A percentile compares a stretch with the other conserved stretches of the same genome.
These are phyloP conservation scores for Sapayoa aenigma DNA, from an alignment of 2,113 vertebrate species.

Conservation along the genomic window DNA sequence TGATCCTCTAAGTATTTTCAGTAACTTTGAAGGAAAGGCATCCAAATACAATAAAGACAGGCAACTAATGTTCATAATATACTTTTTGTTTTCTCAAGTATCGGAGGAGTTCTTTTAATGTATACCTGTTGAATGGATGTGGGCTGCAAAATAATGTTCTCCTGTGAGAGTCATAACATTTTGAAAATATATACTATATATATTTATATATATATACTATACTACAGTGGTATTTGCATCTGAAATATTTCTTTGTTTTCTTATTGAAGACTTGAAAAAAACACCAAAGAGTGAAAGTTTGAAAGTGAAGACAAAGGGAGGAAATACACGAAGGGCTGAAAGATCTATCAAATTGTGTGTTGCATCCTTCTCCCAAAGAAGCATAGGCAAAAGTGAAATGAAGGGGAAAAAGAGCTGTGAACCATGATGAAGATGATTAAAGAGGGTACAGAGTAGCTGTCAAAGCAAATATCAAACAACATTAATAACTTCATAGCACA, in stretches of 20 bases:
- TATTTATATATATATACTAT: too few species aligned
- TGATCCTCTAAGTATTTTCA: not conserved
- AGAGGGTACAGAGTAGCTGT: slow-evolving; percentile 74
- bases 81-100: not conserved
- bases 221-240: not conserved
- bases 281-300: not conserved
- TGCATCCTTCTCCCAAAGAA: slow-evolving; percentile 37
- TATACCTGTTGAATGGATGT: not conserved
- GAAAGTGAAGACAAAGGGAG: slow-evolving; percentile 1
- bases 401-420: slow-evolving; percentile 61
- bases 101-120: slow-evolving; percentile 6
- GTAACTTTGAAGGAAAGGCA: slow-evolving; percentile 23
- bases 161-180: not conserved
- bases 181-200: too few species aligned
- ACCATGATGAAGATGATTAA: slow-evolving; percentile 76
- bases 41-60: not conserved
- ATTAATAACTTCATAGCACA: slow-evolving; percentile 78
- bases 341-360: slow-evolving; percentile 36
- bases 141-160: not conserved
- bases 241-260: not conserved
- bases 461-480: slow-evolving; percentile 78
- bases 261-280: not conserved
- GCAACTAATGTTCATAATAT: not conserved
- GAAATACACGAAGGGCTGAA: not conserved
- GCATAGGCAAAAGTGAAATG: slow-evolving; percentile 66